Percentiles rank a stretch among this genome's conserved stretches.
Conservation (phyloP, 1,140 invertebrate genomes). For the Ips typographus region DNA sequence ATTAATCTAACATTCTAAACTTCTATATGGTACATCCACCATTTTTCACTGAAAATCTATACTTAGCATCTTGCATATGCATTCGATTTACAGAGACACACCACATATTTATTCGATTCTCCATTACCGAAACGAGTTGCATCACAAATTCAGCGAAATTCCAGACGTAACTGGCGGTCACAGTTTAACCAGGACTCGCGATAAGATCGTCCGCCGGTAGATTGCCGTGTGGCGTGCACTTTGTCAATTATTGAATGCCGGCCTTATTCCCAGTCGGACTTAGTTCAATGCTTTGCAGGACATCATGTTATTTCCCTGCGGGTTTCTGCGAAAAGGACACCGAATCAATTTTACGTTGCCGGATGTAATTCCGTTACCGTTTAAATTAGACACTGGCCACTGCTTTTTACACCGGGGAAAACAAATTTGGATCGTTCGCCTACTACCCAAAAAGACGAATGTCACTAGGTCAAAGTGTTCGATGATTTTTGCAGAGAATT, state of each 20-base stretch:
- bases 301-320: conserved; percentile 47
- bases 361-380: conserved; percentile 31
- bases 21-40: too few species aligned
- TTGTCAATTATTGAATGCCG: conserved; percentile 33
- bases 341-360: conserved; percentile 34
- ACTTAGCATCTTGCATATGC: too few species aligned
- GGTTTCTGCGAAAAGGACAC: conserved; percentile 34
- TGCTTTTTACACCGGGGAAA: conserved; percentile 22
- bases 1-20: too few species aligned
- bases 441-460: not conserved
- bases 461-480: conserved; percentile 14
- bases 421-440: conserved; percentile 6
- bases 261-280: conserved; percentile 37
- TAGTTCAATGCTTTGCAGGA: conserved; percentile 45
- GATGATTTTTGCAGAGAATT: not conserved
- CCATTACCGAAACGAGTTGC: too few species aligned
- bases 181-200: too few species aligned
- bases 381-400: conserved; percentile 24
- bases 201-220: not conserved
- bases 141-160: too few species aligned
- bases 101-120: too few species aligned
- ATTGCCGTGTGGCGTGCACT: conserved; percentile 16
- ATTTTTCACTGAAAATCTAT: too few species aligned
- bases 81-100: too few species aligned
- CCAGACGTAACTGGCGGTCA: too few species aligned